These are phyloP conservation scores for Thymelicus sylvestris DNA, from an alignment of 2,888 invertebrate species.

Conservation along the genomic window DNA sequence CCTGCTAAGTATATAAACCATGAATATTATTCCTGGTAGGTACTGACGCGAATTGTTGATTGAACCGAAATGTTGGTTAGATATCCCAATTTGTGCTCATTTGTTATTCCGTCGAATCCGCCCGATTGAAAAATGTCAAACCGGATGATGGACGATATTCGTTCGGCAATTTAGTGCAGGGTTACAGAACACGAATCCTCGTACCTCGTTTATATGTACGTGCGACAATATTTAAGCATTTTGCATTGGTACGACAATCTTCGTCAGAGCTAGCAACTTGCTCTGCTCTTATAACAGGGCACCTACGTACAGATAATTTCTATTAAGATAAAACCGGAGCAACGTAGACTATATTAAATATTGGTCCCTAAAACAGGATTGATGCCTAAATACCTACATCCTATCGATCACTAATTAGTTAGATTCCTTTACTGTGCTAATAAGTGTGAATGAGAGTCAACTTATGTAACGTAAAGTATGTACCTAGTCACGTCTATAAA, in stretches of 20 bases:
- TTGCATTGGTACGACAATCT: background rate
- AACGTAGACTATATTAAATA: too few species aligned
- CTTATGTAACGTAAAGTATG: too few species aligned
- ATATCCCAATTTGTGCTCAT: slow-evolving; percentile 60
- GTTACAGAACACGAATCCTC: slow-evolving; percentile 44
- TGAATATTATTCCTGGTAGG: background rate
- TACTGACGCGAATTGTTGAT: slow-evolving; percentile 37
- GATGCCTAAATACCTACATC: too few species aligned
- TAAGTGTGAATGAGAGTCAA: too few species aligned
- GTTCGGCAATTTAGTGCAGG: slow-evolving; percentile 60
- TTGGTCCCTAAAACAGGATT: too few species aligned
- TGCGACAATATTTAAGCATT: slow-evolving; percentile 6
- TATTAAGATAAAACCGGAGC: too few species aligned
- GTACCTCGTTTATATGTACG: background rate
- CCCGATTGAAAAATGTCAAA: slow-evolving; percentile 64
- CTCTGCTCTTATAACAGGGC: background rate
- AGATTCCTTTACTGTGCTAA: too few species aligned
- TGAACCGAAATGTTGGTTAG: slow-evolving; percentile 43
- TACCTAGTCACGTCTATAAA: too few species aligned
- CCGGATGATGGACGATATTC: slow-evolving; percentile 64
- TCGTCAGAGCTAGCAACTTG: background rate
- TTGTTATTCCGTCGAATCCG: slow-evolving; percentile 58
- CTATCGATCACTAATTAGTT: too few species aligned
- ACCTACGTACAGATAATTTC: too few species aligned
- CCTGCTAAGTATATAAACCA: too few species aligned